Conservation (phyloP, 2,888 invertebrate species). For the Norana najaformis region DNA sequence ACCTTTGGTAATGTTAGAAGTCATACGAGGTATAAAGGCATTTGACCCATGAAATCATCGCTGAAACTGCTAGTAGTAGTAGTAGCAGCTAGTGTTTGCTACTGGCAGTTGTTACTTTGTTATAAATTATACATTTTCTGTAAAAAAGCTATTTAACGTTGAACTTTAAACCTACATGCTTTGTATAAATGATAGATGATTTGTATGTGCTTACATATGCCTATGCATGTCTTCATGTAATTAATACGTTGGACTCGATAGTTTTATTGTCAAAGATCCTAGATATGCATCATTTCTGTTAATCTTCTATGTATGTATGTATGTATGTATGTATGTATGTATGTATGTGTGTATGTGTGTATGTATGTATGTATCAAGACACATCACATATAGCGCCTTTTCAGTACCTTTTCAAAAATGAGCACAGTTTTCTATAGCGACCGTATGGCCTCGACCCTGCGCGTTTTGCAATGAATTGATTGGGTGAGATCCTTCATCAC, state of each 20-base stretch:
- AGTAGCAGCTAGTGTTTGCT: slow-evolving; percentile 5
- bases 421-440: no score
- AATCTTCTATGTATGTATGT: not conserved
- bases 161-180: slow-evolving; percentile 13
- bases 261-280: not conserved
- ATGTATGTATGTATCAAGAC: not conserved
- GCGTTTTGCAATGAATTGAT: no score
- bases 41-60: slow-evolving; percentile 5
- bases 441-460: no score
- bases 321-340: not conserved
- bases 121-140: slow-evolving; percentile 13
- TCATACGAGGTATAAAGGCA: not conserved
- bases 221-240: not conserved
- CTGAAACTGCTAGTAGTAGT: slow-evolving; percentile 13
- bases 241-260: not conserved
- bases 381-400: not conserved
- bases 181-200: not conserved
- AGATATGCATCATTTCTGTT: not conserved
- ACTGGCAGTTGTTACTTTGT: slow-evolving; percentile 7
- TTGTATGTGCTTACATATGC: not conserved
- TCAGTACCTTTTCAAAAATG: no score
- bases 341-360: not conserved
- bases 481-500: no score
- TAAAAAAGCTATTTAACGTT: not conserved
- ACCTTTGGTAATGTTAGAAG: not conserved